Base-by-base conservation (phyloP, 2,113 vertebrate genomes). In the Hemicordylus capensis region DNA sequence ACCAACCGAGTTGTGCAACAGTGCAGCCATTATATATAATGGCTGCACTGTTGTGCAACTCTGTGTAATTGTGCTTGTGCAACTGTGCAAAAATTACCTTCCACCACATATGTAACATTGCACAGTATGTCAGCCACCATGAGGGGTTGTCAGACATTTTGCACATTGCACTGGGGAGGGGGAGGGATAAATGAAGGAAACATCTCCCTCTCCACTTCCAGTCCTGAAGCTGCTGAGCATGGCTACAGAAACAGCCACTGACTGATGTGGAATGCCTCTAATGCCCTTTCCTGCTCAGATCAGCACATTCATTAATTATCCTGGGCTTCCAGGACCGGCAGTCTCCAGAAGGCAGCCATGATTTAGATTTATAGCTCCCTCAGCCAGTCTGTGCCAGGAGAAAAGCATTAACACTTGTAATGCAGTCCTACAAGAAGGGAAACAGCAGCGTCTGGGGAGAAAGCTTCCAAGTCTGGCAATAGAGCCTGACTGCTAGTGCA, bases 351-450 rank as follows among this genome's bases (percentile, higher is more conserved):
- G 93, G 94, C 94, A 95, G 93, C 86, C 83, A 89, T 93, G 94
- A 95, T 93, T 95, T 94, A 95, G 91, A 95, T 95, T 95, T 95
- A 96, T 92, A 91, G 92, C 51, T 94, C 93, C 94, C 94, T 93
- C 83, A 90, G 94, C 87, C 95, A 94, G 93, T 93, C 93, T 89
- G 92, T 94, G 94, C 95, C 91, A 77, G 89, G 93, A 93, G 93
- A 91, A 91, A 95, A 94, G 89, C 95, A 93, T 77, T 86, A 94
- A 93, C 93, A 95, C 94, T 93, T 94, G 94, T 96, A 96, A 96
- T 91, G 78, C 87, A 96, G 94, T 92, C 93, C 94, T 87, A 93
- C 94, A 95, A 88, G 87, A 93, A 82, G 90, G 84, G 88, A 94
- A 93, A 88, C 89, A 87, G 84, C 12, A 26, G 85, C 87, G 87